Conservation (phyloP, 2,888 invertebrate genomes). For the Axea sp. region DNA sequence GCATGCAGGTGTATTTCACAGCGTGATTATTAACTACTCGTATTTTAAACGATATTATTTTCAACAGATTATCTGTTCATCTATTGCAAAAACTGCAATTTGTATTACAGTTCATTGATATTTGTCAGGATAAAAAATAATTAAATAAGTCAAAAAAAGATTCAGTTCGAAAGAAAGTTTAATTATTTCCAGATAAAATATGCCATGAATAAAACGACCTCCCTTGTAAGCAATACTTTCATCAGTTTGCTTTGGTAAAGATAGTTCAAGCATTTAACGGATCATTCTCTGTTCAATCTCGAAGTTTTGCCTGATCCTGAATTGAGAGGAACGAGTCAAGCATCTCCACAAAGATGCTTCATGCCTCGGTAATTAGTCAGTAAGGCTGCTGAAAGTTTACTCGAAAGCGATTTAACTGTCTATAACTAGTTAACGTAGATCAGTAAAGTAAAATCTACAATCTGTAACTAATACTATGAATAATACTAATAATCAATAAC, state of each 20-base stretch:
- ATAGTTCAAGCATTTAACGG: slow-evolving; percentile 44
- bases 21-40: too few species aligned
- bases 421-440: slow-evolving; percentile 27
- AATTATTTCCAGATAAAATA: slow-evolving; percentile 15
- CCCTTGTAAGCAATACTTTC: slow-evolving; percentile 32
- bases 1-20: too few species aligned
- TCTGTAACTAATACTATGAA: slow-evolving; percentile 4
- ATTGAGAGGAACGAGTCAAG: slow-evolving; percentile 34
- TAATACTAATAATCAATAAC: too few species aligned
- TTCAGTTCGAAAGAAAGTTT: slow-evolving; percentile 5
- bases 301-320: slow-evolving; percentile 43
- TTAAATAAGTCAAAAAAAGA: neutral
- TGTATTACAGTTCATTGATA: too few species aligned
- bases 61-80: too few species aligned
- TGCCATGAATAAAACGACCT: slow-evolving; percentile 2
- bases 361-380: slow-evolving; percentile 26
- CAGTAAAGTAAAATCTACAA: slow-evolving; percentile 18
- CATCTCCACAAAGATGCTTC: slow-evolving; percentile 32
- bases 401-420: slow-evolving; percentile 39
- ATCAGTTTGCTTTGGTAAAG: slow-evolving; percentile 22
- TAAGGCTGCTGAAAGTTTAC: slow-evolving; percentile 30
- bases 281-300: slow-evolving; percentile 47
- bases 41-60: too few species aligned
- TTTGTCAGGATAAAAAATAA: neutral
- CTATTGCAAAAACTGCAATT: too few species aligned